A percentile compares a stretch with the other conserved stretches of the same genome.
Conservation (phyloP, 2,888 invertebrate genomes). For the Catonia carolina region DNA sequence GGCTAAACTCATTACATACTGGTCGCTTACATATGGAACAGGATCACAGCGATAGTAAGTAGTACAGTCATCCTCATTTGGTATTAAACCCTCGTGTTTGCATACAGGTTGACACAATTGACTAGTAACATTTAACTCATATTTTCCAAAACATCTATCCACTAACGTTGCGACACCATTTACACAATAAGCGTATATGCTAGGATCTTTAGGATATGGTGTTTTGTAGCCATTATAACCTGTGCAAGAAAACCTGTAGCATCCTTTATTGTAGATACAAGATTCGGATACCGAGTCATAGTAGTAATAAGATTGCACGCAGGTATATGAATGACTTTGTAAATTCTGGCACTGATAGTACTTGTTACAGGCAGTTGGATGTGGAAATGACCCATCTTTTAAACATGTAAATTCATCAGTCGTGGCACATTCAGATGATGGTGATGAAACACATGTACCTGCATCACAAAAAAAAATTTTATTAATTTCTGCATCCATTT, state of each 20-base stretch:
- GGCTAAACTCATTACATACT: background rate
- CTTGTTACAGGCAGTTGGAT: background rate
- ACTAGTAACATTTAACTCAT: background rate
- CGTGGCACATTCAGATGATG: background rate
- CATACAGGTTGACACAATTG: background rate
- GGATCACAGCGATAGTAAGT: background rate
- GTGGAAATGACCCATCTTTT: constrained; percentile 1
- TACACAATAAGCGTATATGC: background rate
- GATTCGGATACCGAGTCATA: background rate
- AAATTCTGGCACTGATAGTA: background rate
- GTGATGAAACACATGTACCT: background rate
- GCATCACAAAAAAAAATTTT: too few species aligned
- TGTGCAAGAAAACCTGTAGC: background rate
- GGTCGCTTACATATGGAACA: background rate
- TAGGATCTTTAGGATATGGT: background rate
- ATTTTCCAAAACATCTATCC: background rate
- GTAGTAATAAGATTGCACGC: background rate
- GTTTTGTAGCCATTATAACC: constrained; percentile 2
- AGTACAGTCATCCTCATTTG: background rate
- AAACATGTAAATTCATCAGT: background rate
- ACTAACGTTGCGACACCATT: background rate
- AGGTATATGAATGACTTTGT: background rate
- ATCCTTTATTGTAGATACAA: background rate
- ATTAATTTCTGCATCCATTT: too few species aligned
- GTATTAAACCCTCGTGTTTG: background rate